These are phyloP conservation scores for Panthera tigris DNA, from an alignment of 2,113 vertebrate species.

Conservation along the genomic window DNA sequence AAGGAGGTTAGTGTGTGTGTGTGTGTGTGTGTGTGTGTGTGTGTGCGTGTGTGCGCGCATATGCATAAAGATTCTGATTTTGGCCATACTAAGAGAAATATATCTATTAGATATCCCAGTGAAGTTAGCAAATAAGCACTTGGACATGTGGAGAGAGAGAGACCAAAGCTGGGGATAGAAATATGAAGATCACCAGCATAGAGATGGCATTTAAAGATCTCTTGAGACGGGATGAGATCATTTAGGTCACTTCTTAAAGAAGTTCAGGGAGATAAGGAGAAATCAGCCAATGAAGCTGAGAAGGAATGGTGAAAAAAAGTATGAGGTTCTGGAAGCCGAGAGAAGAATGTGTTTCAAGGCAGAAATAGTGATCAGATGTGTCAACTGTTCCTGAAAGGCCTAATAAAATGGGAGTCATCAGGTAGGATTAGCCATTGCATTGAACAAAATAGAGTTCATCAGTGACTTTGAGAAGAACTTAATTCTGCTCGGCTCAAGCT, in stretches of 20 bases:
- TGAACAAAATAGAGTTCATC: neutral
- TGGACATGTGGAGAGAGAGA: neutral
- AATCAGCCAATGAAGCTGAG: neutral
- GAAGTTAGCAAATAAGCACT: neutral
- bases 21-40: neutral
- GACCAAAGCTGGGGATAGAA: neutral
- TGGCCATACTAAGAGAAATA: neutral
- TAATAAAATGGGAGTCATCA: neutral
- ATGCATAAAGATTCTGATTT: neutral
- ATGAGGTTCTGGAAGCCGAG: neutral
- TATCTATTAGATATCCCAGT: neutral
- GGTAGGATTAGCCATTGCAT: neutral
- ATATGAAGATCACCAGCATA: neutral
- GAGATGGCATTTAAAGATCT: neutral
- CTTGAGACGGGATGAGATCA: neutral
- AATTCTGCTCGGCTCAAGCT: neutral
- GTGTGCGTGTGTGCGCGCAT: neutral
- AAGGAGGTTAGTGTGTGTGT: neutral
- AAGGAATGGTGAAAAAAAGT: neutral
- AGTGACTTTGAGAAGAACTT: neutral
- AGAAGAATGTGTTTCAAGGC: neutral
- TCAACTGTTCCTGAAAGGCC: neutral
- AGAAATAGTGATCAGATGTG: neutral
- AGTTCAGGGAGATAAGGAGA: neutral
- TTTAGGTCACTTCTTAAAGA: neutral